phyloP scores from a whole-genome alignment of 2,113 vertebrate species.

The Bambusicola thoracicus region DNA sequence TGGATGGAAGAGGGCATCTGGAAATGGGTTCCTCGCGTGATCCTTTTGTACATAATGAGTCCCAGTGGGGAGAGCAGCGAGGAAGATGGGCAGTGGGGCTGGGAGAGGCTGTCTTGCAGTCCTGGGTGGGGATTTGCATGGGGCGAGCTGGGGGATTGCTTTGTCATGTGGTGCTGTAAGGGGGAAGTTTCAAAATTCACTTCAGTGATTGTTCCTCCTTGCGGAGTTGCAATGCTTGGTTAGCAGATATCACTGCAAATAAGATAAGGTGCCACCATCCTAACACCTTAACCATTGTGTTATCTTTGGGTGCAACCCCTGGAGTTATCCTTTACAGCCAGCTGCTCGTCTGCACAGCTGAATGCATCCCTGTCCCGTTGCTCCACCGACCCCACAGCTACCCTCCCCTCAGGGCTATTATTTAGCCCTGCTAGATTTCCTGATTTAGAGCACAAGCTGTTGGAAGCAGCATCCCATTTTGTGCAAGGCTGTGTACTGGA shows the following conservation, averaged over 20 bases:
- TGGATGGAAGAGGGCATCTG: neutral
- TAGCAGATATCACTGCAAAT: neutral
- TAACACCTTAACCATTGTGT: neutral
- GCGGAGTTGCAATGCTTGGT: conserved; percentile 16
- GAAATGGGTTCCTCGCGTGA: neutral
- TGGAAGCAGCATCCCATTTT: neutral
- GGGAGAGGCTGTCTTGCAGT: neutral
- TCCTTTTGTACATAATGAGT: neutral
- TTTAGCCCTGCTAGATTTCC: neutral
- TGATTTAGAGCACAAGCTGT: neutral
- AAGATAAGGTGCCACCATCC: neutral
- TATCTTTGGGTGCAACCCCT: neutral
- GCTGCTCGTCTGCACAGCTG: neutral
- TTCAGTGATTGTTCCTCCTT: conserved; percentile 26
- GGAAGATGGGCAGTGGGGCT: neutral
- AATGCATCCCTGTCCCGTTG: neutral
- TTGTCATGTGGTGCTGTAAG: neutral
- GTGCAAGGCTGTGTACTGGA: neutral
- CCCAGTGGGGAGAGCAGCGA: neutral
- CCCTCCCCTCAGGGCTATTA: neutral
- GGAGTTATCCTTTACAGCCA: neutral
- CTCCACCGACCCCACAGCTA: neutral
- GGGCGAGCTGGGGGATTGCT: neutral
- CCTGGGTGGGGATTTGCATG: neutral
- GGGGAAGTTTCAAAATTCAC: conserved; percentile 58